Conservation (phyloP, 2,888 invertebrate species). For the Drosophila recens region DNA sequence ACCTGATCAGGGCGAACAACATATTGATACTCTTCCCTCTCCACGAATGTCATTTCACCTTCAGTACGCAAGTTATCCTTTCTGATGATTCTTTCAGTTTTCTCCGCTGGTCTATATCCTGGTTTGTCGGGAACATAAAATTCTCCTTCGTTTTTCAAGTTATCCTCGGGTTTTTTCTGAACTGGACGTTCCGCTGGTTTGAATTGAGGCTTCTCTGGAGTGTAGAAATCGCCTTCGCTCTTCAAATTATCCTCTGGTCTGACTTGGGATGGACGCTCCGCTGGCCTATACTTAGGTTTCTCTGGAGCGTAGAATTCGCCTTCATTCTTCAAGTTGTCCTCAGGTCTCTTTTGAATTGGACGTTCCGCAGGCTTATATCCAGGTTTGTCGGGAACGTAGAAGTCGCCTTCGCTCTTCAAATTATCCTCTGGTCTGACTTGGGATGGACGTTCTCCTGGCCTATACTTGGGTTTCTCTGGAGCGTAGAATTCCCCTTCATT, state of each 20-base stretch:
- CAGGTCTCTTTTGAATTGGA: slow-evolving; percentile 85
- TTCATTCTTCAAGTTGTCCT: slow-evolving; percentile 82
- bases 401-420: slow-evolving; percentile 66
- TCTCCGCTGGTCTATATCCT: slow-evolving; percentile 86
- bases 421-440: slow-evolving; percentile 82
- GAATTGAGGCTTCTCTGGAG: slow-evolving; percentile 82
- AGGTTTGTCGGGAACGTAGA: slow-evolving; percentile 72
- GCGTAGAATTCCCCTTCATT: slow-evolving; percentile 82
- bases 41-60: slow-evolving; percentile 86
- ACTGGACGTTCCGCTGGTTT: slow-evolving; percentile 85
- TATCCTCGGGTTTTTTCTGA: slow-evolving; percentile 85
- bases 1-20: slow-evolving; percentile 67
- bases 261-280: slow-evolving; percentile 83
- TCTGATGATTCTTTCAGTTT: slow-evolving; percentile 69
- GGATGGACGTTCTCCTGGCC: slow-evolving; percentile 84
- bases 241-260: slow-evolving; percentile 76
- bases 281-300: slow-evolving; percentile 83
- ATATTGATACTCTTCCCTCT: slow-evolving; percentile 76
- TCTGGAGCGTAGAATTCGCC: slow-evolving; percentile 71
- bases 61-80: slow-evolving; percentile 86
- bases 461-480: slow-evolving; percentile 72
- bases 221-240: slow-evolving; percentile 65
- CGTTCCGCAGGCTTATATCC: slow-evolving; percentile 79
- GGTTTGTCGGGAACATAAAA: slow-evolving; percentile 74
- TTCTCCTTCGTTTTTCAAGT: slow-evolving; percentile 66